These are phyloP conservation scores for Xestia sexstrigata DNA, from an alignment of 2,888 invertebrate genomes.

Conservation along the genomic window DNA sequence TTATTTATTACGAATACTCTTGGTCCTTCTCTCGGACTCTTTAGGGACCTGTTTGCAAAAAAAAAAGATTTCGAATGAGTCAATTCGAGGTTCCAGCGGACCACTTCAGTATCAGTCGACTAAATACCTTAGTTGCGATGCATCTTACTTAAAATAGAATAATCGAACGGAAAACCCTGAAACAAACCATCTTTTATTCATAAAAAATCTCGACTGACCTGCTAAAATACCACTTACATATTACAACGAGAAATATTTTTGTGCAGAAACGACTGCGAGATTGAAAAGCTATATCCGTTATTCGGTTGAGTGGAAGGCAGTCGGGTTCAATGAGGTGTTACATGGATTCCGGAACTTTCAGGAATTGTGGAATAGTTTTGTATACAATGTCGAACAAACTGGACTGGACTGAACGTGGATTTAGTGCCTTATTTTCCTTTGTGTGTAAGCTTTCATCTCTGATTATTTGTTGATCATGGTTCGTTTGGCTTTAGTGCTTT, in stretches of 20 bases:
- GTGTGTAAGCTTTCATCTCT: not conserved
- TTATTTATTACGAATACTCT: slow-evolving; percentile 26
- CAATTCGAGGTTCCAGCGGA: not conserved
- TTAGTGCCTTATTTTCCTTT: slow-evolving; percentile 16
- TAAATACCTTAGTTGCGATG: slow-evolving; percentile 10
- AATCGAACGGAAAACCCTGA: slow-evolving; percentile 23
- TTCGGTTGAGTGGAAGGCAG: slow-evolving; percentile 39
- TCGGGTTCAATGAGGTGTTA: slow-evolving; percentile 39
- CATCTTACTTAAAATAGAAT: slow-evolving; percentile 34
- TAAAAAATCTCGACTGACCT: slow-evolving; percentile 21
- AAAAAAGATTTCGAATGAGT: not conserved
- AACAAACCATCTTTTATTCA: slow-evolving; percentile 48
- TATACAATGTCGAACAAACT: not conserved
- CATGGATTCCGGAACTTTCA: slow-evolving; percentile 29
- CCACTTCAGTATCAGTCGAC: not conserved
- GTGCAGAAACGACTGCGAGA: slow-evolving; percentile 13
- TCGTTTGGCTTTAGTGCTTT: slow-evolving; percentile 15
- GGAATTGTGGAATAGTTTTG: slow-evolving; percentile 46
- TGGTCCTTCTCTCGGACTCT: too few relatives aligned
- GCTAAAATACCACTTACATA: slow-evolving; percentile 44
- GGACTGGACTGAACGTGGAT: slow-evolving; percentile 13
- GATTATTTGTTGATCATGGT: slow-evolving; percentile 10
- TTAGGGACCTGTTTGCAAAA: not conserved
- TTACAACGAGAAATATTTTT: slow-evolving; percentile 34
- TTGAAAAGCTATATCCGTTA: slow-evolving; percentile 40